Evolutionary conservation across 2,113 vertebrate species (phyloP).

Genomic region (Lipotes vexillifer): DNA sequence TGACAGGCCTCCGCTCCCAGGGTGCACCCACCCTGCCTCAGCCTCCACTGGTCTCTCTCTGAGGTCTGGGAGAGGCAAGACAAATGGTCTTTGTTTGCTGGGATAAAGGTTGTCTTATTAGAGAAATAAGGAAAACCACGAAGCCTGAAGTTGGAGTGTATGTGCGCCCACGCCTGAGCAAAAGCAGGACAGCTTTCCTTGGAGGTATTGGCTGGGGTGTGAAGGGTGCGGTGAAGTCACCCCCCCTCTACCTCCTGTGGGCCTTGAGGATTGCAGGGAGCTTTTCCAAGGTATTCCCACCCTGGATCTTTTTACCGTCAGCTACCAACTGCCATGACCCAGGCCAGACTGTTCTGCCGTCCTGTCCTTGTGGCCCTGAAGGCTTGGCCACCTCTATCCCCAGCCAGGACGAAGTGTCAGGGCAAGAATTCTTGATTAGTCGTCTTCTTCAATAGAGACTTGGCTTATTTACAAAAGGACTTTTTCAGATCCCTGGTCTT

Average conservation of each 20-base stretch:
- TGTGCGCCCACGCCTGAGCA: background rate
- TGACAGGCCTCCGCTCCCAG: background rate
- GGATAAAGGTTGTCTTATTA: constrained; percentile 76
- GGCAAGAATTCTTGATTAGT: background rate
- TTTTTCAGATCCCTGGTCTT: background rate
- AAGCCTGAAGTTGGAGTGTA: constrained; percentile 43
- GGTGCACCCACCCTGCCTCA: background rate
- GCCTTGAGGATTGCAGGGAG: background rate
- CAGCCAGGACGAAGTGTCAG: background rate
- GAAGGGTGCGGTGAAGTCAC: background rate
- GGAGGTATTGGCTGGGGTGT: constrained; percentile 6
- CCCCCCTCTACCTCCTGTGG: background rate
- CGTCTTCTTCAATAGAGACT: background rate
- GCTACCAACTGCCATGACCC: background rate
- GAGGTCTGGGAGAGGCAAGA: constrained; percentile 68
- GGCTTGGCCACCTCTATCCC: background rate
- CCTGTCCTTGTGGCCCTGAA: background rate
- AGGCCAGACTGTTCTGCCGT: background rate
- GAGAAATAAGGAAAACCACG: constrained; percentile 77
- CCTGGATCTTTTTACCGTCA: background rate
- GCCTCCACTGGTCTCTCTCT: constrained; percentile 59
- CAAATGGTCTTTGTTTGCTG: constrained; percentile 80
- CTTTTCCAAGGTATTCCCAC: background rate
- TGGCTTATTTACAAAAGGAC: background rate
- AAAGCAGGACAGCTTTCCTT: constrained; percentile 33